Base-by-base conservation (phyloP, 2,888 invertebrate species). In the Aphidoletes aphidimyza region DNA sequence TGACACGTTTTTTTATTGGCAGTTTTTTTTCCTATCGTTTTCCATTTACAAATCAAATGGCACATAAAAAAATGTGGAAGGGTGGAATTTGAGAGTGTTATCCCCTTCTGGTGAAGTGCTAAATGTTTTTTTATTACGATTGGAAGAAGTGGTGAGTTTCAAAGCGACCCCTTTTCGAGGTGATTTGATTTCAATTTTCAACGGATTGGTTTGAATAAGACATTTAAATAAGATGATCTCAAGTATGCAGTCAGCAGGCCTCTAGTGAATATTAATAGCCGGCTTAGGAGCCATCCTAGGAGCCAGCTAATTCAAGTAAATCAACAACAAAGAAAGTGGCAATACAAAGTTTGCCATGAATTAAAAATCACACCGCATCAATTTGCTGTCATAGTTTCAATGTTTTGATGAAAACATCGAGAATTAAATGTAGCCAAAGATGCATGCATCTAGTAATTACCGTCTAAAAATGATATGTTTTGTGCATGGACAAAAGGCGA, bases 401-500 rank as follows among this genome's bases (percentile, higher is more conserved):
- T n/a, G n/a, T 9, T 26, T 30, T 17, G 69, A 69, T 34, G 69
- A 34, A 81, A 81, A 22, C 26, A 81, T n/a, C 36, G 37, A 81
- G 30, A 81, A 81, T 81, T 37, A 81, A 36, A 81, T 37, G 37
- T n/a, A 81, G 30, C 30, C 9, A 81, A 37, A 37, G 11, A 37
- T 37, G 81, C 36, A 81, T 69, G 69, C 81, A 81, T n/a, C n/a
- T 81, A 2, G 37, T 81, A 81, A 81, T 81, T 81, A 81, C 22
- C 11, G 81, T 1, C n/a, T 37, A 19, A 36, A 81, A 81, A 81
- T 81, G 37, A 37, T 81, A 81, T 81, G 81, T 81, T 81, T 81
- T 69, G 69, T 69, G 1, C n/a, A n/a, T 69, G 36, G 69, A 69
- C 69, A 69, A 30, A 54, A 69, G 34, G 69, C 36, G 22, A 19